A percentile compares a stretch with the other conserved stretches of the same genome.
Evolutionary conservation across 30 jellyfish, hydroid and myxozoan species (phyloP).

Genomic region (Aurelia sp.): DNA sequence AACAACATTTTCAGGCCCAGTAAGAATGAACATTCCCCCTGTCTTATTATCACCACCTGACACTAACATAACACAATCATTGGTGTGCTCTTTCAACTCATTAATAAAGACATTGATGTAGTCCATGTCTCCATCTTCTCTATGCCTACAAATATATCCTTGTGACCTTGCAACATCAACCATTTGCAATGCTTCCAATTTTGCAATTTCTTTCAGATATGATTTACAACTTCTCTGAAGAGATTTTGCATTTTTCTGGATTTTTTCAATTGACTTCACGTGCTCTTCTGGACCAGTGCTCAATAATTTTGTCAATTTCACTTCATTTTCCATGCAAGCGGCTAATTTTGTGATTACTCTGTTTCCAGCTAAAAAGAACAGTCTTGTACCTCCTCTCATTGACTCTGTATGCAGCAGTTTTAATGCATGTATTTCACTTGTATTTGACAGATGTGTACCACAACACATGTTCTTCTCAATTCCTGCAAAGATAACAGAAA

Average conservation of each 20-base stretch:
- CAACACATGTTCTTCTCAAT: constrained; percentile 98
- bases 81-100: constrained; percentile 47
- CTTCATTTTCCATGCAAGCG: constrained; percentile 78
- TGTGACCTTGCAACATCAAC: constrained; percentile 45
- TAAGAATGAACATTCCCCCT: constrained; percentile 84
- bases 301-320: constrained; percentile 72
- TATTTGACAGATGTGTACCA: constrained; percentile 93
- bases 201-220: constrained; percentile 83
- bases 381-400: constrained; percentile 97
- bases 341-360: constrained; percentile 75
- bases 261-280: constrained; percentile 74
- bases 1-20: constrained; percentile 83
- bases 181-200: constrained; percentile 74
- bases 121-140: constrained; percentile 95
- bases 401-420: constrained; percentile 90
- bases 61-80: constrained; percentile 54
- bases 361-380: constrained; percentile 86
- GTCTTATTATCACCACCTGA: constrained; percentile 80
- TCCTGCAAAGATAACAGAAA: constrained; percentile 43
- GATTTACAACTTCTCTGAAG: constrained; percentile 54
- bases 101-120: constrained; percentile 70
- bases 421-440: constrained; percentile 89
- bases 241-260: constrained; percentile 69
- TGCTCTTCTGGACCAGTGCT: constrained; percentile 94
- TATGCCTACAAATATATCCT: constrained; percentile 80